These are phyloP conservation scores for Zophobas morio DNA, from an alignment of 1,140 invertebrate genomes.

Conservation along the genomic window DNA sequence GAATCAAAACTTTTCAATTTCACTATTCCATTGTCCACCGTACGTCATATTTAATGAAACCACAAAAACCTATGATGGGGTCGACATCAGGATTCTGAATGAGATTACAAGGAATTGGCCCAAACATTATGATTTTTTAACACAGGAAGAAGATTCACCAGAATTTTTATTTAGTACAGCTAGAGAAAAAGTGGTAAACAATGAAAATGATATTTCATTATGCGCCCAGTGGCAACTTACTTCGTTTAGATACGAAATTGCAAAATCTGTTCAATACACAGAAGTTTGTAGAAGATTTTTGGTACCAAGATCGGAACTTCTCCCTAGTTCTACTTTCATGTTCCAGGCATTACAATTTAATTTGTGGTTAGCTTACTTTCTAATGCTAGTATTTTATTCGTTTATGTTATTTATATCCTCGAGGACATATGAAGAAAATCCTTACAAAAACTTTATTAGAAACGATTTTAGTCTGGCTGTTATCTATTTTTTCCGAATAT, in stretches of 20 bases:
- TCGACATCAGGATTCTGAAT: conserved; percentile 19
- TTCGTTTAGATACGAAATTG: not conserved
- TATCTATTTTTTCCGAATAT: not conserved
- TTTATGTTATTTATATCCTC: not conserved
- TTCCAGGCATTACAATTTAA: conserved; percentile 7
- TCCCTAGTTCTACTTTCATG: conserved; percentile 18
- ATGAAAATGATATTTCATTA: conserved; percentile 6
- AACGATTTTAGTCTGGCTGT: not conserved
- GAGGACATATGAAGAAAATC: not conserved
- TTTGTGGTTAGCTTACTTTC: not conserved
- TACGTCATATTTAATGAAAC: conserved; percentile 4
- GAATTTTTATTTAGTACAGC: not conserved
- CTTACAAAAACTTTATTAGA: not conserved
- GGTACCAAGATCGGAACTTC: conserved; percentile 3
- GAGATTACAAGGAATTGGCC: conserved; percentile 15
- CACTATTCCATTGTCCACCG: conserved; percentile 23
- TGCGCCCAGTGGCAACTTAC: conserved; percentile 1
- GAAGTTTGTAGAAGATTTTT: conserved; percentile 20
- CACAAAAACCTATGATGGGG: conserved; percentile 1
- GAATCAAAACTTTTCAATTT: conserved; percentile 6
- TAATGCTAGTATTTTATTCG: not conserved
- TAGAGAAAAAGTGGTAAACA: not conserved
- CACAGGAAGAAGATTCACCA: not conserved
- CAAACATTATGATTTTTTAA: not conserved
- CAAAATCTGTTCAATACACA: conserved; percentile 6